A percentile compares a stretch with the other conserved stretches of the same genome.
phyloP scores from a whole-genome alignment of 2,797 vertebrate genomes.

The Chaetodon trifasciatus region DNA sequence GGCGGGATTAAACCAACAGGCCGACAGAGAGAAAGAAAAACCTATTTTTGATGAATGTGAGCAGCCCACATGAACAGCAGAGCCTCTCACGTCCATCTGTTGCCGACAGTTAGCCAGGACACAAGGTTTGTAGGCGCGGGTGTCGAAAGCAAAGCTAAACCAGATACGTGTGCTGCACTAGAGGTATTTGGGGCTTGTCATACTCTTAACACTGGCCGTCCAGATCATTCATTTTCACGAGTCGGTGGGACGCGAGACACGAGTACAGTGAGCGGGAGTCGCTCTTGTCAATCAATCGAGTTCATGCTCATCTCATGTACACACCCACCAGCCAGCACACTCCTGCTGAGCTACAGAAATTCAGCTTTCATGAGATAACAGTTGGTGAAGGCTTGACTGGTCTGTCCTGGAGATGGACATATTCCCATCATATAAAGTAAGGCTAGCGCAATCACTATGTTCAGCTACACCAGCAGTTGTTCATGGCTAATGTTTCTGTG shows the following conservation, averaged over 20 bases:
- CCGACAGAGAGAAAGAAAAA: constrained; percentile 16
- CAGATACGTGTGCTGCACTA: not conserved
- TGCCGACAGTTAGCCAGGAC: constrained; percentile 7
- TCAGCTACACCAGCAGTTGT: not conserved
- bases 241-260: constrained; percentile 8
- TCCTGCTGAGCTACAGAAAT: constrained; percentile 5
- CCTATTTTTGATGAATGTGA: not conserved
- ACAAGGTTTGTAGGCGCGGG: constrained; percentile 12
- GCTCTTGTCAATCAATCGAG: constrained; percentile 25
- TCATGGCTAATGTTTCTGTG: not conserved
- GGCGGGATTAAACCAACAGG: constrained; percentile 23
- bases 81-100: constrained; percentile 22
- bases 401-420: not conserved
- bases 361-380: not conserved
- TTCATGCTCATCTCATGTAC: constrained; percentile 10
- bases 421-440: not conserved
- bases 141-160: constrained; percentile 22
- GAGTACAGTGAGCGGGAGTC: constrained; percentile 26
- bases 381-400: not conserved
- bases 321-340: not conserved
- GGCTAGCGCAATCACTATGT: not conserved
- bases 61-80: not conserved
- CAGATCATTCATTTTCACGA: constrained; percentile 7
- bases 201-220: not conserved
- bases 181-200: constrained; percentile 54